phyloP scores from a whole-genome alignment of 2,888 invertebrate genomes.

The Cephus runcator region DNA sequence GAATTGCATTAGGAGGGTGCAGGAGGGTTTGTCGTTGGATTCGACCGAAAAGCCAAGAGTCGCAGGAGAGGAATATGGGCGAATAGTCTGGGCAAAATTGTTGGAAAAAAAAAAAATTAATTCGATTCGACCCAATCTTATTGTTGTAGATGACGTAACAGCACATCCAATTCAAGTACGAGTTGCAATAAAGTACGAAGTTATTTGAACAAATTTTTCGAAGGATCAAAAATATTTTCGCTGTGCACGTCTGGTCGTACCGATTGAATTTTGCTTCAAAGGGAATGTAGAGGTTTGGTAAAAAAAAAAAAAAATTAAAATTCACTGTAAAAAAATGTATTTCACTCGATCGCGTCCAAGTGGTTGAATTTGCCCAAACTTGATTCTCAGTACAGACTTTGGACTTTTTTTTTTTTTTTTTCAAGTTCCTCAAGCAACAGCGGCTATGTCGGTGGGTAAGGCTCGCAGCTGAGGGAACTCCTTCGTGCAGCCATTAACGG shows the following conservation, averaged over 20 bases:
- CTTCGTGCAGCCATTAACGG: neutral
- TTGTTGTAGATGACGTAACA: neutral
- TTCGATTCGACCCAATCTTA: neutral
- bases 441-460: neutral
- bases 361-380: neutral
- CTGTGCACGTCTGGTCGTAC: no score
- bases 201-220: neutral
- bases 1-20: constrained; percentile 44
- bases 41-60: neutral
- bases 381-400: neutral
- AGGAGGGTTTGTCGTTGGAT: neutral
- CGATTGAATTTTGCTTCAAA: neutral
- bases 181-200: neutral
- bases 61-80: neutral
- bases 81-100: neutral
- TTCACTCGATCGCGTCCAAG: neutral
- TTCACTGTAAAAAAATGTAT: neutral
- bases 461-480: neutral
- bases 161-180: neutral
- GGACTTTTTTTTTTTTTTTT: neutral
- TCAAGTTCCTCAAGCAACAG: neutral
- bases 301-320: neutral
- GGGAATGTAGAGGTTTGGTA: no score
- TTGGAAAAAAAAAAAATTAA: neutral
- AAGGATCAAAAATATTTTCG: neutral